phyloP scores from a whole-genome alignment of 1,140 invertebrate species.

The Psilanteris sp. region DNA sequence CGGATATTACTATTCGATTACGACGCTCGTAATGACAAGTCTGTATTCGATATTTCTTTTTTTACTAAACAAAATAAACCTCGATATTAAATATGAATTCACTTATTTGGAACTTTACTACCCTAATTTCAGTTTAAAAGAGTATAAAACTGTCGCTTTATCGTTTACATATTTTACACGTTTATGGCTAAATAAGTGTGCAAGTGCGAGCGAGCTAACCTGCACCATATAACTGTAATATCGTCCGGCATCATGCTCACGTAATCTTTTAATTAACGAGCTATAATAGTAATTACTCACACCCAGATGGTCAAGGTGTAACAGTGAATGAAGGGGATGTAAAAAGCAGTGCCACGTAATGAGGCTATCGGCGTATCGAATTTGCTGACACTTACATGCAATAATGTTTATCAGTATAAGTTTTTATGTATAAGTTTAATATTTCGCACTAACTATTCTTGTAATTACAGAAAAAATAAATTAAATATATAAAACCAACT shows the following conservation, averaged over 20 bases:
- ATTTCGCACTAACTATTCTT: too few relatives aligned
- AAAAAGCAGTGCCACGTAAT: slow-evolving; percentile 37
- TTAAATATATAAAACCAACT: too few relatives aligned
- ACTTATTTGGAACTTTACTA: slow-evolving; percentile 18
- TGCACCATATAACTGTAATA: slow-evolving; percentile 31
- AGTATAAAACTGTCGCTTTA: slow-evolving; percentile 28
- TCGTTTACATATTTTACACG: slow-evolving; percentile 49
- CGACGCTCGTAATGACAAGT: too few relatives aligned
- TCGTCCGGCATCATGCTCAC: slow-evolving; percentile 36
- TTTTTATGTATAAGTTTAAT: too few relatives aligned
- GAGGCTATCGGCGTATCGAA: slow-evolving; percentile 14
- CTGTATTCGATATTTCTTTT: too few relatives aligned
- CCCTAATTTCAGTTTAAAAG: slow-evolving; percentile 13
- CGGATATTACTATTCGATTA: too few relatives aligned
- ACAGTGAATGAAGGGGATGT: slow-evolving; percentile 49
- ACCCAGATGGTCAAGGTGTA: slow-evolving; percentile 46
- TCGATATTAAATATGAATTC: slow-evolving; percentile 7
- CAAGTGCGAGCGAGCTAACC: slow-evolving; percentile 5
- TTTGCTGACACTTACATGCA: slow-evolving; percentile 43
- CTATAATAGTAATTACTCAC: slow-evolving; percentile 58
- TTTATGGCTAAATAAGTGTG: slow-evolving; percentile 46
- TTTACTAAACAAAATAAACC: slow-evolving; percentile 18
- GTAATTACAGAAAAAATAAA: too few relatives aligned
- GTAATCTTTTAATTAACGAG: slow-evolving; percentile 63
- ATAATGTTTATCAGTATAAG: too few relatives aligned